A percentile compares a stretch with the other conserved stretches of the same genome.
These are phyloP conservation scores for Myrmecophaga tridactyla DNA, from an alignment of 2,113 vertebrate species.

Conservation along the genomic window DNA sequence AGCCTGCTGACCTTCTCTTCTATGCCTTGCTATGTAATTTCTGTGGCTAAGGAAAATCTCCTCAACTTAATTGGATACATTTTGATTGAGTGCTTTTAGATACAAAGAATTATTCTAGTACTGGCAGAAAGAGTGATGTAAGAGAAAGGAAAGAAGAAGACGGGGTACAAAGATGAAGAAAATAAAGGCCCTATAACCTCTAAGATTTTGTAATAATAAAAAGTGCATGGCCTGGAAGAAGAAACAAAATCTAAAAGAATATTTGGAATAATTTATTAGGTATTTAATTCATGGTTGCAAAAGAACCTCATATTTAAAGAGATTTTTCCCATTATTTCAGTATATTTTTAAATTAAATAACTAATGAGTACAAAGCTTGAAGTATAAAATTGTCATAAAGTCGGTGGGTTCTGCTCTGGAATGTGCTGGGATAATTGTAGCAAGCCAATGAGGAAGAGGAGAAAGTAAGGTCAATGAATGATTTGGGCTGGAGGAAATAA, in stretches of 20 bases:
- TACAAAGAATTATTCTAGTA: not conserved
- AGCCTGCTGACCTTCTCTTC: not conserved
- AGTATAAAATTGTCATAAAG: not conserved
- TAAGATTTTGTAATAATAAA: not conserved
- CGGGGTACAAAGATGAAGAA: not conserved
- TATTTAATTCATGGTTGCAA: not conserved
- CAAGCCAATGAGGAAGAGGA: not conserved
- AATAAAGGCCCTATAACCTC: not conserved
- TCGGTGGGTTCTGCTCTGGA: not conserved
- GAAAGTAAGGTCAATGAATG: not conserved
- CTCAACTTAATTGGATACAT: constrained; percentile 39
- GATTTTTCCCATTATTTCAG: not conserved
- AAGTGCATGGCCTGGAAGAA: not conserved
- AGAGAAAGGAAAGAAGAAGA: not conserved
- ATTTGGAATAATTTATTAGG: constrained; percentile 2
- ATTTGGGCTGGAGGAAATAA: not conserved
- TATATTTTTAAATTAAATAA: not conserved
- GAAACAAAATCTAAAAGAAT: not conserved
- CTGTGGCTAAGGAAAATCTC: constrained; percentile 3
- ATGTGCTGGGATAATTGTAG: not conserved
- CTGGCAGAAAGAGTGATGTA: not conserved
- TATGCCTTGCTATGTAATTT: constrained; percentile 7
- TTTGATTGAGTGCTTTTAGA: constrained; percentile 43
- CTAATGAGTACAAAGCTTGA: not conserved
- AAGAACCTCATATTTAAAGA: constrained; percentile 3